Percentiles rank a stretch among this genome's conserved stretches.
These are phyloP conservation scores for Peromyscus polionotus DNA, from an alignment of 2,113 vertebrate species.

Conservation along the genomic window DNA sequence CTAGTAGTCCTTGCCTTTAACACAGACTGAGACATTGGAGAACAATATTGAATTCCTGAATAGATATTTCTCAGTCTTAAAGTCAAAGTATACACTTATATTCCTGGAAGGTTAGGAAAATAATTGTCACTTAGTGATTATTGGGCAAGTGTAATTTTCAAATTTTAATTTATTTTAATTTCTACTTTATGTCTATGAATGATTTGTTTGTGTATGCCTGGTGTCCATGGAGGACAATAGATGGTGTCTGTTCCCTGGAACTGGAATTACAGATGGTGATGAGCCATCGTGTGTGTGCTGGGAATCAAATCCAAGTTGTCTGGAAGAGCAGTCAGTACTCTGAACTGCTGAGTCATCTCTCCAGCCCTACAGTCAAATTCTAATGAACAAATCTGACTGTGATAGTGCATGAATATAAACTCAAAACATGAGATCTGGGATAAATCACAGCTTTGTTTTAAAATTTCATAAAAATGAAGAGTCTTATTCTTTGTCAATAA, in stretches of 20 bases:
- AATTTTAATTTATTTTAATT: not conserved
- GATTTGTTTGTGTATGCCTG: not conserved
- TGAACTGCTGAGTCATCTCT: not conserved
- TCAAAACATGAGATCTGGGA: not conserved
- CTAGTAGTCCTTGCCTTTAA: not conserved
- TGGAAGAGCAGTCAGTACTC: not conserved
- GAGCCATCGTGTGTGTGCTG: not conserved
- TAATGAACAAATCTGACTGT: not conserved
- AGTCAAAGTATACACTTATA: not conserved
- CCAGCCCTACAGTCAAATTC: not conserved
- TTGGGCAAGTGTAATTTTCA: not conserved
- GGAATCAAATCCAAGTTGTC: not conserved
- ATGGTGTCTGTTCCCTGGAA: not conserved
- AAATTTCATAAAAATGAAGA: not conserved
- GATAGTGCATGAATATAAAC: not conserved
- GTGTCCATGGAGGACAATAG: not conserved
- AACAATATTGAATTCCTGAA: not conserved
- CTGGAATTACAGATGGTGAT: not conserved
- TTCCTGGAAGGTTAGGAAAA: not conserved
- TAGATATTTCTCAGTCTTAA: not conserved
- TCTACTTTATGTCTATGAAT: not conserved
- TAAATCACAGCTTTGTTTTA: not conserved
- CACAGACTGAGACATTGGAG: not conserved
- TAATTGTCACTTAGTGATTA: not conserved
- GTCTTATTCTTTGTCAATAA: not conserved